Percentiles rank a stretch among this genome's conserved stretches.
Conservation (phyloP, 2,113 vertebrate genomes). For the Turdus rufiventris region DNA sequence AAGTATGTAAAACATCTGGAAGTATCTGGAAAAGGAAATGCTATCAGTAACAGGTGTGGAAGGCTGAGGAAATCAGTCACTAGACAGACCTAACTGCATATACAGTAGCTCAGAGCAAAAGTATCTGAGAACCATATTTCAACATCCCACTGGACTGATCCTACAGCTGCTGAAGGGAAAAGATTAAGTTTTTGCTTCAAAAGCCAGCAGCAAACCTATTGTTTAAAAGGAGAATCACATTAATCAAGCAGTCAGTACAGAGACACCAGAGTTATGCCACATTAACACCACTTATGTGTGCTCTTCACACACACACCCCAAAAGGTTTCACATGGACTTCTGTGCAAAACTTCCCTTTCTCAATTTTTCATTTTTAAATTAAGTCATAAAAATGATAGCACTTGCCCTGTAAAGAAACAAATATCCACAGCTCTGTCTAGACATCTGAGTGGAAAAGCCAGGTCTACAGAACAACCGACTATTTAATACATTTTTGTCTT, state of each 20-base stretch:
- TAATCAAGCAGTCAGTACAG: not conserved
- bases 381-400: not conserved
- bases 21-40: not conserved
- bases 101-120: not conserved
- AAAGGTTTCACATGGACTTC: not conserved
- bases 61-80: not conserved
- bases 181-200: not conserved
- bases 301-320: not conserved
- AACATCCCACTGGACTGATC: not conserved
- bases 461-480: not conserved
- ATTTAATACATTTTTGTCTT: not conserved
- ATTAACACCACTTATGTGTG: not conserved
- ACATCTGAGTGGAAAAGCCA: not conserved
- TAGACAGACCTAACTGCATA: not conserved
- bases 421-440: not conserved
- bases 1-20: not conserved
- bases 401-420: not conserved
- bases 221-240: not conserved
- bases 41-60: not conserved
- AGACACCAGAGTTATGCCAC: not conserved
- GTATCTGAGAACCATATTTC: not conserved
- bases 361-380: not conserved
- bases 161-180: not conserved
- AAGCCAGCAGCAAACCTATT: not conserved
- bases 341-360: not conserved